Conservation (phyloP, 1,140 invertebrate species). For the Adelges cooleyi region DNA sequence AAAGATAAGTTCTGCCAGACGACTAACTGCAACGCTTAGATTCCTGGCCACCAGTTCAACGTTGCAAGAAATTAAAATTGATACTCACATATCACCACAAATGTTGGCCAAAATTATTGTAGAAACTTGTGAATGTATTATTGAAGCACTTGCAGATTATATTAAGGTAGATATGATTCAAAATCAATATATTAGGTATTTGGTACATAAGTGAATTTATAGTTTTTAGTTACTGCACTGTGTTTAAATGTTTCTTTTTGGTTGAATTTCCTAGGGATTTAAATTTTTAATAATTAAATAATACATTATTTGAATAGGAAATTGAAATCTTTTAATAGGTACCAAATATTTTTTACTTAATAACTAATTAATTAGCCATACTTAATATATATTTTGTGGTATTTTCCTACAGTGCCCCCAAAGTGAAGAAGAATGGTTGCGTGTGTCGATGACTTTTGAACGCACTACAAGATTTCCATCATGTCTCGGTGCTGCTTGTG, state of each 20-base stretch:
- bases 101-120: conserved; percentile 33
- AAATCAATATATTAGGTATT: too few relatives aligned
- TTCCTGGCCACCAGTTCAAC: conserved; percentile 37
- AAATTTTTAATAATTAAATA: too few relatives aligned
- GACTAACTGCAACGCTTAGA: conserved; percentile 37
- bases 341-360: too few relatives aligned
- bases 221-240: too few relatives aligned
- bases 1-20: conserved; percentile 37
- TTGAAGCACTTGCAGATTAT: conserved; percentile 31
- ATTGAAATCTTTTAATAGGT: too few relatives aligned
- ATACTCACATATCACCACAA: conserved; percentile 35
- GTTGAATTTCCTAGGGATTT: too few relatives aligned
- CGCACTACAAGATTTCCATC: conserved; percentile 39
- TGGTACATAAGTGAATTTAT: too few relatives aligned
- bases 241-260: too few relatives aligned
- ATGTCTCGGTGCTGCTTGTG: conserved; percentile 39
- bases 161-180: conserved; percentile 14
- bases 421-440: conserved; percentile 34
- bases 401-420: conserved; percentile 11
- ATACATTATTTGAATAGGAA: too few relatives aligned
- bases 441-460: conserved; percentile 35
- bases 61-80: conserved; percentile 37
- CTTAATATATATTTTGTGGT: too few relatives aligned
- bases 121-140: conserved; percentile 34
- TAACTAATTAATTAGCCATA: too few relatives aligned